Conservation (phyloP, 2,888 invertebrate species). For the Ornithoptera alexandrae region DNA sequence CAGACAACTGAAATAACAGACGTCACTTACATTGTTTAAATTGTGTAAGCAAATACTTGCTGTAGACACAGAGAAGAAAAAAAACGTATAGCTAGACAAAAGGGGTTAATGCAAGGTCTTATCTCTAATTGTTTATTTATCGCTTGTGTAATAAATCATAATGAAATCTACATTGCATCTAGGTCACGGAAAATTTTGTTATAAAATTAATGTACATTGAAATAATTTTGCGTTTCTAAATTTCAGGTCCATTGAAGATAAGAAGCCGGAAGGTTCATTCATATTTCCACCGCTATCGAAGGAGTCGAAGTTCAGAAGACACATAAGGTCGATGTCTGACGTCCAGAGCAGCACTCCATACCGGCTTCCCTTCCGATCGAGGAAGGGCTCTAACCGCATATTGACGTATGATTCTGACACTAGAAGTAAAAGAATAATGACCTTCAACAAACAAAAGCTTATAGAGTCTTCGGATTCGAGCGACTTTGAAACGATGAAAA, state of each 20-base stretch:
- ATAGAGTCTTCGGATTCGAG: slow-evolving; percentile 70
- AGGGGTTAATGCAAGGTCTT: slow-evolving; percentile 14
- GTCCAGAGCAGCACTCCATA: slow-evolving; percentile 73
- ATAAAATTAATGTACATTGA: not conserved
- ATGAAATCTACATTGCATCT: slow-evolving; percentile 7
- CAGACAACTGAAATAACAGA: slow-evolving; percentile 8
- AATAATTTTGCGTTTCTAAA: slow-evolving; percentile 32
- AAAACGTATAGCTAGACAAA: slow-evolving; percentile 14
- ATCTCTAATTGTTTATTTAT: slow-evolving; percentile 23
- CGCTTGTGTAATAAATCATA: slow-evolving; percentile 9
- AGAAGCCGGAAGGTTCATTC: slow-evolving; percentile 48
- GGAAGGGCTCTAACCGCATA: slow-evolving; percentile 57
- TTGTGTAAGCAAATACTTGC: slow-evolving; percentile 11
- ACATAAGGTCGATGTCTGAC: slow-evolving; percentile 74
- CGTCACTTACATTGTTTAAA: slow-evolving; percentile 6
- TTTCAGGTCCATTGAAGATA: slow-evolving; percentile 67
- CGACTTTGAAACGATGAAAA: slow-evolving; percentile 58
- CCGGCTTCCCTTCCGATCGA: slow-evolving; percentile 59
- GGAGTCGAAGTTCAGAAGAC: slow-evolving; percentile 64
- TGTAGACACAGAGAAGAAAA: slow-evolving; percentile 5
- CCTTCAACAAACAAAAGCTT: slow-evolving; percentile 51
- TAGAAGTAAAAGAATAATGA: slow-evolving; percentile 54
- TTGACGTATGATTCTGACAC: slow-evolving; percentile 72
- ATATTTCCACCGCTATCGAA: slow-evolving; percentile 63
- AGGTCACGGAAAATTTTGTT: slow-evolving; percentile 16